Percentiles rank a stretch among this genome's conserved stretches.
Conservation (phyloP, 1,140 invertebrate genomes). For the Bombus consobrinus region DNA sequence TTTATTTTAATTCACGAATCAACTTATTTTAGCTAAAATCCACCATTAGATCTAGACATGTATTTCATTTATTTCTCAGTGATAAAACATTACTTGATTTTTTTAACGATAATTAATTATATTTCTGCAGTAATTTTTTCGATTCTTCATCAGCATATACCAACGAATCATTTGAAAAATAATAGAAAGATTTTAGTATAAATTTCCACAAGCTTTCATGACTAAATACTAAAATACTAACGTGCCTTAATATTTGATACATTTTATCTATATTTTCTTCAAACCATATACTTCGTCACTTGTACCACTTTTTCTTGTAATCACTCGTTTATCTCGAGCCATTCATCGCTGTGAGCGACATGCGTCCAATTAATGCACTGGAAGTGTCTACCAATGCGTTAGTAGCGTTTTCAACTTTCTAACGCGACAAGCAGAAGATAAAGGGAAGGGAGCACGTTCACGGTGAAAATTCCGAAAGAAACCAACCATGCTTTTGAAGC, state of each 20-base stretch:
- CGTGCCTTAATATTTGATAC: neutral
- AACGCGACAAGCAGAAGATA: neutral
- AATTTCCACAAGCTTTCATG: neutral
- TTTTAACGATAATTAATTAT: too few species aligned
- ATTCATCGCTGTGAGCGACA: neutral
- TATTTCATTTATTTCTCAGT: too few species aligned
- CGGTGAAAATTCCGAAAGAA: slow-evolving; percentile 28
- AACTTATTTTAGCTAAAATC: too few species aligned
- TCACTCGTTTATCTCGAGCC: slow-evolving; percentile 6
- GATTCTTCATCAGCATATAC: too few species aligned
- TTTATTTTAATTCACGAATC: too few species aligned
- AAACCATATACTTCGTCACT: neutral
- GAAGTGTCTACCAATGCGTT: slow-evolving; percentile 17
- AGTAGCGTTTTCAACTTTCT: slow-evolving; percentile 49
- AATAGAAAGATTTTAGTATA: neutral
- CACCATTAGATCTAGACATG: too few species aligned
- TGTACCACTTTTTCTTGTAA: neutral
- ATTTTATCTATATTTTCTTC: neutral
- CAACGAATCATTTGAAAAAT: too few species aligned
- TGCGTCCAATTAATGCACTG: slow-evolving; percentile 43
- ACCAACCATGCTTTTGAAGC: slow-evolving; percentile 19
- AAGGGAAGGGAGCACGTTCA: neutral
- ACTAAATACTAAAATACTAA: too few species aligned
- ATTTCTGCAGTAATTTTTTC: too few species aligned
- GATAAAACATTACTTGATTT: too few species aligned